phyloP scores from a whole-genome alignment of 2,797 vertebrate genomes.

The Sebastes cheni region DNA sequence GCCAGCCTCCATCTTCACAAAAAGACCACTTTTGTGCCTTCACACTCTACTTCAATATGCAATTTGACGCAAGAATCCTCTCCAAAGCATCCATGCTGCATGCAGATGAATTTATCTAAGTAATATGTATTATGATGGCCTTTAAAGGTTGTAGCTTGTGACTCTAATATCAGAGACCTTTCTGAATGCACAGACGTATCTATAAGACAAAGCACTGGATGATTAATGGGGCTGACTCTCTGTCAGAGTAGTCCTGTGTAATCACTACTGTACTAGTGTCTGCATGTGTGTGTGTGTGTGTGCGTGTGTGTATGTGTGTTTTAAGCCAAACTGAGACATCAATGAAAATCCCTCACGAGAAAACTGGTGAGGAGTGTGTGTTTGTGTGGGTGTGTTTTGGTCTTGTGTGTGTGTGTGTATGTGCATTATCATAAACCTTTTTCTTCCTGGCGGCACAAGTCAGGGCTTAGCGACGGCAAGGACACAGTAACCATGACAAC shows the following conservation, averaged over 20 bases:
- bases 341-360: constrained; percentile 39
- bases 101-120: neutral
- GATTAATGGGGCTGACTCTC: constrained; percentile 41
- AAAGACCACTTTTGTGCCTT: constrained; percentile 14
- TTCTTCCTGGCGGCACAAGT: constrained; percentile 38
- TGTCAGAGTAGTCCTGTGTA: constrained; percentile 15
- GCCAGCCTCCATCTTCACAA: constrained; percentile 22
- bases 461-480: constrained; percentile 51
- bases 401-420: neutral
- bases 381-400: neutral
- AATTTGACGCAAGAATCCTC: constrained; percentile 15
- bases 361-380: neutral
- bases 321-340: constrained; percentile 23
- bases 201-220: constrained; percentile 14
- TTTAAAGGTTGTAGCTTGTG: constrained; percentile 47
- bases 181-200: constrained; percentile 25
- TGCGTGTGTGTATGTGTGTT: neutral
- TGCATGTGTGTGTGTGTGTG: neutral
- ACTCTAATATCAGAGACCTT: constrained; percentile 40
- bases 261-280: neutral
- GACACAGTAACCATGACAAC: constrained; percentile 77
- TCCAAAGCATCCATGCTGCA: neutral
- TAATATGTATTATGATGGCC: constrained; percentile 36
- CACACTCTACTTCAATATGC: constrained; percentile 11
- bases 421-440: constrained; percentile 26